These are phyloP conservation scores for Melanostoma mellinum DNA, from an alignment of 2,888 invertebrate genomes.

Conservation along the genomic window DNA sequence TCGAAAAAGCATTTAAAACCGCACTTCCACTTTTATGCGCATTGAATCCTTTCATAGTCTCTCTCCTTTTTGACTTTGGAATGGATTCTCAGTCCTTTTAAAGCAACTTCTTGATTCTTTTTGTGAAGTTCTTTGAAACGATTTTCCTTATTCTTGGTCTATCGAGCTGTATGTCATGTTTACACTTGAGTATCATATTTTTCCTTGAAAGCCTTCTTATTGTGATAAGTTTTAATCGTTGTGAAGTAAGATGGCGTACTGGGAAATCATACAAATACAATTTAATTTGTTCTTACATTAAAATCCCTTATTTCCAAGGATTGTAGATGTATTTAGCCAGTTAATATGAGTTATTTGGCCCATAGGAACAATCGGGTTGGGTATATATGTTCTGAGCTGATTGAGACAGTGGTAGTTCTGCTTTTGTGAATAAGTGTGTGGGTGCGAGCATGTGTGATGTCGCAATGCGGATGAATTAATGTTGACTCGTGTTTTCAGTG, in stretches of 20 bases:
- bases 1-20: constrained; percentile 37
- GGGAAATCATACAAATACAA: constrained; percentile 64
- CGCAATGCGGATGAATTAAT: constrained; percentile 70
- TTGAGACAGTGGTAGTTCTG: background rate
- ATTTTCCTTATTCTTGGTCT: constrained; percentile 54
- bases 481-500: constrained; percentile 50
- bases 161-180: constrained; percentile 42
- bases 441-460: constrained; percentile 54
- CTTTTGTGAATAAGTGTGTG: background rate
- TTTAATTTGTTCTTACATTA: constrained; percentile 37
- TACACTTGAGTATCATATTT: constrained; percentile 64
- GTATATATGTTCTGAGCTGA: background rate
- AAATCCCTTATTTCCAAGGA: constrained; percentile 17
- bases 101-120: constrained; percentile 41
- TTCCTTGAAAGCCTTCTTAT: constrained; percentile 8
- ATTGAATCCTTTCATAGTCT: constrained; percentile 28
- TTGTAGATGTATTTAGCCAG: constrained; percentile 45
- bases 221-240: constrained; percentile 22
- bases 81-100: background rate
- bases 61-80: background rate
- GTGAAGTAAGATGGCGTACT: constrained; percentile 45
- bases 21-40: constrained; percentile 9
- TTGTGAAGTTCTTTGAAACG: constrained; percentile 34
- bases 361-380: constrained; percentile 56
- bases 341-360: constrained; percentile 47